phyloP scores from a whole-genome alignment of 2,888 invertebrate genomes.

The Caenorhabditis sinica region DNA sequence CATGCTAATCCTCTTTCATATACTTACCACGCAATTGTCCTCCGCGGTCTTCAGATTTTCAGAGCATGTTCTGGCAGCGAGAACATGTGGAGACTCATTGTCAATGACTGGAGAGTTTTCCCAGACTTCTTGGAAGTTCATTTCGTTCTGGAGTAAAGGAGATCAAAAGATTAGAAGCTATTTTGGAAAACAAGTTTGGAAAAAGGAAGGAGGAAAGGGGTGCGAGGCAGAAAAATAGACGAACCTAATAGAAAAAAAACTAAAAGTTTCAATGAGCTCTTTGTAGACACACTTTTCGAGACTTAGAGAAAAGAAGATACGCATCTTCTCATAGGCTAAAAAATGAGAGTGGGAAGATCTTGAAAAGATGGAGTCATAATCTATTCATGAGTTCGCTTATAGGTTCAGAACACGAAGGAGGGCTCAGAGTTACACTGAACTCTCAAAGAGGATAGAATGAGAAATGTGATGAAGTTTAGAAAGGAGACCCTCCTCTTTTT shows the following conservation, averaged over 20 bases:
- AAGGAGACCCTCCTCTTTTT: too few species aligned
- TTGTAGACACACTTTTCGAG: too few species aligned
- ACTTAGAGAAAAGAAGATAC: too few species aligned
- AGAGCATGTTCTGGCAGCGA: conserved; percentile 30
- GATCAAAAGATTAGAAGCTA: too few species aligned
- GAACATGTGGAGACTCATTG: conserved; percentile 7
- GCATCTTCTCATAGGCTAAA: background rate
- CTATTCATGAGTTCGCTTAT: background rate
- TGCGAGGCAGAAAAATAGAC: too few species aligned
- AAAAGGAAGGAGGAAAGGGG: background rate
- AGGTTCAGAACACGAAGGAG: conserved; percentile 1
- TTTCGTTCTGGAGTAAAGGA: background rate
- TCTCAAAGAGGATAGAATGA: background rate
- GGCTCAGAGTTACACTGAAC: background rate
- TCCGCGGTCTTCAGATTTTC: conserved; percentile 36
- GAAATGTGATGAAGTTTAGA: background rate
- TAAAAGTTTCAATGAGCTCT: background rate
- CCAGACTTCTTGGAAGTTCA: conserved; percentile 63
- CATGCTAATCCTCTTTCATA: background rate
- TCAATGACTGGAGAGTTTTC: conserved; percentile 34
- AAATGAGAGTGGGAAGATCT: background rate
- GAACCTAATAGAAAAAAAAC: background rate
- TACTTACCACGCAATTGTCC: conserved; percentile 31
- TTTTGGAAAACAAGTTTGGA: too few species aligned
- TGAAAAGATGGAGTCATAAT: background rate